These are phyloP conservation scores for Tortricodes alternella DNA, from an alignment of 2,888 invertebrate species.

Conservation along the genomic window DNA sequence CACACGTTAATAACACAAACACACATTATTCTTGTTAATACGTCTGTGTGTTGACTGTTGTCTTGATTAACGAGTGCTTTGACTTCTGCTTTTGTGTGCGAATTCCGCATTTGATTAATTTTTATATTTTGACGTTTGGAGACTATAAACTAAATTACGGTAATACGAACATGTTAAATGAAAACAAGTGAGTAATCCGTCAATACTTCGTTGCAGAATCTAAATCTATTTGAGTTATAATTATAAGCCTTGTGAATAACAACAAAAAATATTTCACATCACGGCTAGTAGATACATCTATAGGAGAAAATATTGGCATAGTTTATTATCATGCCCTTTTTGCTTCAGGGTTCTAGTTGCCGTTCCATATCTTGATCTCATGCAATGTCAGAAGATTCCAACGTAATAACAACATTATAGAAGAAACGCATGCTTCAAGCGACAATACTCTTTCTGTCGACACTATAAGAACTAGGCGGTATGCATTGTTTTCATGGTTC, in stretches of 20 bases:
- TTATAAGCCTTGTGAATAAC: too few relatives aligned
- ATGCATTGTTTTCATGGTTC: too few relatives aligned
- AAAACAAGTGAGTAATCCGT: neutral
- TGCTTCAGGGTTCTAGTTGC: neutral
- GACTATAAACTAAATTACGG: constrained; percentile 2
- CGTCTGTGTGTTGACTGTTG: neutral
- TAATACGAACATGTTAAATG: neutral
- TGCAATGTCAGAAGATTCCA: neutral
- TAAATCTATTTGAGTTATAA: too few relatives aligned
- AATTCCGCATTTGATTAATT: constrained; percentile 6
- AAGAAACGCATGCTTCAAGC: too few relatives aligned
- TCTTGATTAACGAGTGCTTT: constrained; percentile 9
- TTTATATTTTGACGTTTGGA: constrained; percentile 12
- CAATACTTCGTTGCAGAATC: too few relatives aligned
- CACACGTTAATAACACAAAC: neutral
- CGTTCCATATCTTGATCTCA: constrained; percentile 1
- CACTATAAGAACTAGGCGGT: too few relatives aligned
- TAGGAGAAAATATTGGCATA: neutral
- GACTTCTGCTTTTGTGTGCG: constrained; percentile 9
- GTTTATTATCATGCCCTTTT: neutral
- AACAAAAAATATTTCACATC: too few relatives aligned
- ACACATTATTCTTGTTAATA: neutral
- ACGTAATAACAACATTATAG: neutral
- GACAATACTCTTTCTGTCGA: too few relatives aligned
- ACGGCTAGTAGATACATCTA: too few relatives aligned